Percentiles rank a stretch among this genome's conserved stretches.
Conservation (phyloP, 1,140 invertebrate genomes). For the Psix sp. region DNA sequence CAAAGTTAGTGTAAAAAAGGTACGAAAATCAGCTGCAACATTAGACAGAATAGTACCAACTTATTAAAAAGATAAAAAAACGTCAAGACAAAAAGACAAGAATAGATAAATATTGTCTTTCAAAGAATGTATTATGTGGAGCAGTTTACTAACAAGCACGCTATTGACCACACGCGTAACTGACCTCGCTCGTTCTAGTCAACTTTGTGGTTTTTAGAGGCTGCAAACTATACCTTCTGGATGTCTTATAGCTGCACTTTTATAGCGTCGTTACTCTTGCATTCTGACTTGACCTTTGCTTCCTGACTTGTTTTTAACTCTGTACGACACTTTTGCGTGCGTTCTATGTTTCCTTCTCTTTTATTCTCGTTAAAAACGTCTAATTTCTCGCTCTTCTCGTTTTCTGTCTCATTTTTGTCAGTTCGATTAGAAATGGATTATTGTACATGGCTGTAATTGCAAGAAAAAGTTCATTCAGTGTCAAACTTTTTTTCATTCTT, state of each 20-base stretch:
- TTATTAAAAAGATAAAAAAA: neutral
- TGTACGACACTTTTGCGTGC: too few species aligned
- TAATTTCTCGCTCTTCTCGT: neutral
- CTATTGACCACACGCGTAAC: slow-evolving; percentile 35
- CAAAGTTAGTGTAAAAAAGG: neutral
- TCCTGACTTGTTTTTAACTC: too few species aligned
- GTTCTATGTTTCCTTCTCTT: neutral
- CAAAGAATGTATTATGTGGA: slow-evolving; percentile 5
- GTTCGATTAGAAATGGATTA: too few species aligned
- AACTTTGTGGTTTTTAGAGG: slow-evolving; percentile 22
- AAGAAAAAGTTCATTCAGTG: too few species aligned
- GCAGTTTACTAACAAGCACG: slow-evolving; percentile 35
- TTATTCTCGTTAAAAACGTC: slow-evolving; percentile 13
- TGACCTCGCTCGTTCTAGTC: slow-evolving; percentile 18
- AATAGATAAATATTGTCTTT: neutral
- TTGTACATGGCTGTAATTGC: too few species aligned
- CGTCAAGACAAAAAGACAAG: slow-evolving; percentile 1
- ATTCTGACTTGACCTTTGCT: slow-evolving; percentile 12
- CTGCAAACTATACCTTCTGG: slow-evolving; percentile 10
- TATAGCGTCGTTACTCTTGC: slow-evolving; percentile 9
- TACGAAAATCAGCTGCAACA: slow-evolving; percentile 3
- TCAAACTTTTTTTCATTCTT: too few species aligned
- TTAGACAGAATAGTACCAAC: neutral
- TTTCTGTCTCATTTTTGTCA: neutral
- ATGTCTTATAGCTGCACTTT: slow-evolving; percentile 21